Base-by-base conservation (phyloP, 2,113 vertebrate genomes). In the Phyllopteryx taeniolatus region DNA sequence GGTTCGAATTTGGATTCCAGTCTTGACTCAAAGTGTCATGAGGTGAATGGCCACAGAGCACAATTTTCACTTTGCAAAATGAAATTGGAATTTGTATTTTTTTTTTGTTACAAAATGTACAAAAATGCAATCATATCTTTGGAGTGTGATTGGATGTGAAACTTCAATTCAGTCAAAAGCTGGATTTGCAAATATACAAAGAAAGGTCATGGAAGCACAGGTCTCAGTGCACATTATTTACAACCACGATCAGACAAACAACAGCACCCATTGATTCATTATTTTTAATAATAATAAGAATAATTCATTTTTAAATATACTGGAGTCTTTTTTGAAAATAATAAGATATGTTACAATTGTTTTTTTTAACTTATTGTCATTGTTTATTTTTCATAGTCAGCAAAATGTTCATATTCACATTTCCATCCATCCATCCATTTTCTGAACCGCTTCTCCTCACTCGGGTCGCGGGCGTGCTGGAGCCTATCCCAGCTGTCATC, bases 1-100 rank as follows among this genome's bases (percentile, higher is more conserved):
- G 1, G 22, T 67, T 76, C 54, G 46, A 67, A 74, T 70, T 75
- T 74, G 74, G 84, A 75, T 67, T 85, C 79, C 8, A 11, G n/a
- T 67, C 59, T 65, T 81, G 54, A 79, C 74, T 76, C 51, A 76
- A 79, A 68, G 5, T 49, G 10, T 66, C 4, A 1, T 63, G 65
- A 5, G 2, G 43, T 19, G 67, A 39, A 7, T 47, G 7, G 5
- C 20, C 20, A n/a, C 17, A 43, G 35, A 43, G 8, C 9, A 63
- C 8, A 3, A 10, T 15, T 61, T 56, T 56, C 27, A 31, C 56
- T 13, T 13, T 59, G n/a, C 13, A 49, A 10, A 49, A 49, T 49
- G 13, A 49, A 49, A 13, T 47, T 11, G 13, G 46, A 47, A 1
- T 49, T 49, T 49, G 13, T 14, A 49, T 15, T n/a, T n/a, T n/a